phyloP scores from a whole-genome alignment of 2,888 invertebrate species.

The Nudaria mundana region DNA sequence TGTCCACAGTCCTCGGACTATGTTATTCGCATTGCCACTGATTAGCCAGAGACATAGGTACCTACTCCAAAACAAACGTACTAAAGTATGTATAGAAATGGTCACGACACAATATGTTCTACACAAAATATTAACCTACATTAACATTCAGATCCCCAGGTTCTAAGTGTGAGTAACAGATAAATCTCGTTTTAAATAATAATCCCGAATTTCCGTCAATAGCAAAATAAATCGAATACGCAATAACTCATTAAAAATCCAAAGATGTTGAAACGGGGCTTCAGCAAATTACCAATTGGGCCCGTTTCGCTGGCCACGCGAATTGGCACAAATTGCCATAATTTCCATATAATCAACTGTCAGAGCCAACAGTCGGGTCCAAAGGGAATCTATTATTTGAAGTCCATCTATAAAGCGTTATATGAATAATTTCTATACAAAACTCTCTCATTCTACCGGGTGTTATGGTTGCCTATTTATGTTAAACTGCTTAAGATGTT shows the following conservation, averaged over 20 bases:
- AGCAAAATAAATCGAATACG: constrained; percentile 23
- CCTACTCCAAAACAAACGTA: too few relatives aligned
- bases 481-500: constrained; percentile 28
- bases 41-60: too few relatives aligned
- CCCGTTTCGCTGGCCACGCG: constrained; percentile 27
- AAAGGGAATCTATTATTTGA: constrained; percentile 44
- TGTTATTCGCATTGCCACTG: too few relatives aligned
- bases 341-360: constrained; percentile 48
- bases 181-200: constrained; percentile 3
- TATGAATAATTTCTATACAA: constrained; percentile 39
- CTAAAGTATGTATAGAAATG: too few relatives aligned
- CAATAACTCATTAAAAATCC: constrained; percentile 31
- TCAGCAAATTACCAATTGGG: constrained; percentile 27
- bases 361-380: constrained; percentile 33
- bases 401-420: constrained; percentile 38
- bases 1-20: too few relatives aligned
- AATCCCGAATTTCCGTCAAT: background rate
- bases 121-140: too few relatives aligned
- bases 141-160: too few relatives aligned
- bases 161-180: too few relatives aligned
- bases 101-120: too few relatives aligned
- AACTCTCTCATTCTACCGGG: constrained; percentile 31
- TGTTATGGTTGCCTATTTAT: constrained; percentile 27
- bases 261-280: constrained; percentile 22
- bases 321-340: constrained; percentile 42